Conservation (phyloP, 2,113 vertebrate species). For the Mixornis gularis region DNA sequence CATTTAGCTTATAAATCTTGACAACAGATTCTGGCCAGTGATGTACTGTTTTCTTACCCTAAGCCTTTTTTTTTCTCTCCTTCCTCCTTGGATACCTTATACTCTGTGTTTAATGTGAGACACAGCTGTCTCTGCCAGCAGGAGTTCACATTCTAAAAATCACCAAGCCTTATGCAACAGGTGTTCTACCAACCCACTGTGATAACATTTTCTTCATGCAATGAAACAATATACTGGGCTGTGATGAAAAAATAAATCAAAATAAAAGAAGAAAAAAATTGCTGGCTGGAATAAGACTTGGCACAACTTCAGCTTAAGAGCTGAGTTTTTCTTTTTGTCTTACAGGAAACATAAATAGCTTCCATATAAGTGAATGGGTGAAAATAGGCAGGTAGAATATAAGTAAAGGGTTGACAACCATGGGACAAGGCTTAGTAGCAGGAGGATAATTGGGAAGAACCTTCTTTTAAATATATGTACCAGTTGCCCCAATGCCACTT, state of each 20-base stretch:
- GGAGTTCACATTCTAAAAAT: slow-evolving; percentile 45
- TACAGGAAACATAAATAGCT: background rate
- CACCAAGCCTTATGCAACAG: slow-evolving; percentile 52
- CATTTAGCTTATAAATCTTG: slow-evolving; percentile 10
- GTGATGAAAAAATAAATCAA: slow-evolving; percentile 5
- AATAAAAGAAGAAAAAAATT: background rate
- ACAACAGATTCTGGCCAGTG: slow-evolving; percentile 4
- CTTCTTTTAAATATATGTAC: background rate
- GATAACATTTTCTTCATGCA: slow-evolving; percentile 20
- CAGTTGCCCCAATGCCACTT: background rate
- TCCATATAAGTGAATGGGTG: background rate
- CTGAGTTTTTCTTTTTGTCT: background rate
- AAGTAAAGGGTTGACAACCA: background rate
- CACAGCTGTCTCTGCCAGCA: slow-evolving; percentile 54
- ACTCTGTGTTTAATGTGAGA: slow-evolving; percentile 28
- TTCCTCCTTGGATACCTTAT: slow-evolving; percentile 42
- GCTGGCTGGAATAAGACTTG: background rate
- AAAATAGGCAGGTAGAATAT: background rate
- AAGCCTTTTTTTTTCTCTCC: background rate
- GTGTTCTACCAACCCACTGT: slow-evolving; percentile 12
- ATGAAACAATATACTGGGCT: background rate
- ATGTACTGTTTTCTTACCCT: slow-evolving; percentile 25
- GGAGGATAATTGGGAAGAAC: background rate
- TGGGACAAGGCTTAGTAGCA: background rate
- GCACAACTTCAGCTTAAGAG: background rate